Conservation (phyloP, 2,888 invertebrate species). For the Noctua pronuba region DNA sequence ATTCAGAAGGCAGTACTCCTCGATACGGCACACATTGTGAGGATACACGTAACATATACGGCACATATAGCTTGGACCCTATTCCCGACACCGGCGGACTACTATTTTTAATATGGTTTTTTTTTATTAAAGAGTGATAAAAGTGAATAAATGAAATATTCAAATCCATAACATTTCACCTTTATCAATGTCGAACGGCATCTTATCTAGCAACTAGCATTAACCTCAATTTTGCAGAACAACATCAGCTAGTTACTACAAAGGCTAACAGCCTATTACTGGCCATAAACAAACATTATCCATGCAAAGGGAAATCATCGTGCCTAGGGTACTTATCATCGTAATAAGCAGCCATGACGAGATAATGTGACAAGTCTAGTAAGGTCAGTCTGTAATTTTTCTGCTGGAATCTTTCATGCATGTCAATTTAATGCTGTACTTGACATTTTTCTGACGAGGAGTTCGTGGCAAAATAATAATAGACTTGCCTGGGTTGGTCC, state of each 20-base stretch:
- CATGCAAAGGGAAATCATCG: conserved; percentile 38
- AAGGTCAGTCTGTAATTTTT: conserved; percentile 41
- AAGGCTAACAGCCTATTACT: conserved; percentile 48
- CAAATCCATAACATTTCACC: background rate
- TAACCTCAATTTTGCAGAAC: conserved; percentile 26
- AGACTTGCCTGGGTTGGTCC: background rate
- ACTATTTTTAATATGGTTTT: too few species aligned
- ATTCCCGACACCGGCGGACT: too few species aligned
- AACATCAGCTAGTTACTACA: conserved; percentile 2
- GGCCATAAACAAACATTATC: conserved; percentile 44
- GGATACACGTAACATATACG: too few species aligned
- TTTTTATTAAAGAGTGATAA: too few species aligned
- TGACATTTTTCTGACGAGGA: background rate
- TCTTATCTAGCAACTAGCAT: background rate
- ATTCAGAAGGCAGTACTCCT: too few species aligned
- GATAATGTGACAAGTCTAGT: conserved; percentile 34
- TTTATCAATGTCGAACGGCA: background rate
- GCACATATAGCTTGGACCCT: too few species aligned
- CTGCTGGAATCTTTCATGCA: conserved; percentile 25
- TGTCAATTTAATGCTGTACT: conserved; percentile 21
- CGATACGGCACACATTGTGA: too few species aligned
- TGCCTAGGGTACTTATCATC: background rate
- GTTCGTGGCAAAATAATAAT: too few species aligned
- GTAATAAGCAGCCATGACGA: conserved; percentile 41
- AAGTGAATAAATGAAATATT: background rate